Evolutionary conservation across 1,140 invertebrate genomes (phyloP), one percentile per base, ranked within the genome.

Genomic region (Drosophila kepulauana): DNA sequence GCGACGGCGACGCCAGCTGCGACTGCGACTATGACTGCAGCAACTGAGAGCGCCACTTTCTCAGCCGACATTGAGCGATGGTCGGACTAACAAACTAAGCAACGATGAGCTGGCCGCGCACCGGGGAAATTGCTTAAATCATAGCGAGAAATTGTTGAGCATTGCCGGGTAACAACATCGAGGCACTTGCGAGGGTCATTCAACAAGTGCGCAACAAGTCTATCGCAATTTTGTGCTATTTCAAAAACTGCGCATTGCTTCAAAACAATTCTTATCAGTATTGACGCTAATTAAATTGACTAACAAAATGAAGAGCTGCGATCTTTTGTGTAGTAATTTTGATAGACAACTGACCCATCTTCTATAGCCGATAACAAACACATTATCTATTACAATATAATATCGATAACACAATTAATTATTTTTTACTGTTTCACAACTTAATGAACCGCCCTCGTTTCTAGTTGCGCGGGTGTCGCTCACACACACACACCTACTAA

Each of bases 21-120:
- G 38, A 45, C 54, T 16, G 68, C 35, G 56, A 38, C 54, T 16
- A 62, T 28, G 56, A 38, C 35, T 38, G 35, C 6, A 10, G 35
- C 35, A 38, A 35, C n/a, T 46, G 64, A 64, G 67, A 71, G 73
- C 73, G 59, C 28, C 67, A 75, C 73, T 71, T 71, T 75, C 73
- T 70, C 73, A 70, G n/a, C 25, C n/a, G 30, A 41, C 48, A 54
- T 15, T 28, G 28, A 64, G 59, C 76, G 43, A 68, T 49, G 80
- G 51, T 30, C 62, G 78, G 8, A 33, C 30, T 33, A 10, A 38
- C 35, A 3, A 38, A 43, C 41, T 43, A 43, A 38, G 7, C 54
- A 30, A 10, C 67, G 30, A 67, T 87, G 69, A 88, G 84, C 77
- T 84, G 78, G 46, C 69, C 48, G 84, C 85, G 85, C 85, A 89